phyloP scores from a whole-genome alignment of 1,140 invertebrate genomes.

The Matsumurasca onukii region DNA sequence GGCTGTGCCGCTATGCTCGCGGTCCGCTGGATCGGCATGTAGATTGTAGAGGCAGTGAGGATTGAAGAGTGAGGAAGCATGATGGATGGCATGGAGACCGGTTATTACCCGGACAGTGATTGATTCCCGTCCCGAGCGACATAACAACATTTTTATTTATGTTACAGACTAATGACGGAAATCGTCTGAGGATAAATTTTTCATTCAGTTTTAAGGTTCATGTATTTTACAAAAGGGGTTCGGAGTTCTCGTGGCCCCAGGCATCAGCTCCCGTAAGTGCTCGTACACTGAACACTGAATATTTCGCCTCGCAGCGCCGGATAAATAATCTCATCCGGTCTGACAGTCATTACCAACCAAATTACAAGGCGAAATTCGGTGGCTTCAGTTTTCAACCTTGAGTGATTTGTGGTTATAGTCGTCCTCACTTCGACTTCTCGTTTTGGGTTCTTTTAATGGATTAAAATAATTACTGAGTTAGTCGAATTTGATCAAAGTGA shows the following conservation, averaged over 20 bases:
- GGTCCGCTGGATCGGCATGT: too few relatives aligned
- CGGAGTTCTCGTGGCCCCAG: not conserved
- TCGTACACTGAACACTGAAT: too few relatives aligned
- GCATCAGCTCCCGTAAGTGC: slow-evolving; percentile 14
- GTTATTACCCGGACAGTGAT: slow-evolving; percentile 16
- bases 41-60: too few relatives aligned
- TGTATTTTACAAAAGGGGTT: slow-evolving; percentile 17
- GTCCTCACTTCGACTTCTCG: too few relatives aligned
- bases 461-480: too few relatives aligned
- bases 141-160: slow-evolving; percentile 26
- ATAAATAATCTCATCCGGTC: not conserved
- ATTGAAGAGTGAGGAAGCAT: not conserved
- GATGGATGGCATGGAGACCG: slow-evolving; percentile 6
- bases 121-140: slow-evolving; percentile 6
- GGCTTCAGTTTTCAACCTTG: not conserved
- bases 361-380: not conserved
- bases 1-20: too few relatives aligned
- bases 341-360: slow-evolving; percentile 5
- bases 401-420: too few relatives aligned
- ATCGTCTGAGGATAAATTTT: slow-evolving; percentile 25
- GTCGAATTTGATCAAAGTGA: too few relatives aligned
- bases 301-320: too few relatives aligned
- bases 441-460: too few relatives aligned
- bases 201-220: slow-evolving; percentile 8
- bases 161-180: slow-evolving; percentile 19